These are phyloP conservation scores for Cyphomyrus discorhynchus DNA, from an alignment of 2,113 vertebrate species.

Conservation along the genomic window DNA sequence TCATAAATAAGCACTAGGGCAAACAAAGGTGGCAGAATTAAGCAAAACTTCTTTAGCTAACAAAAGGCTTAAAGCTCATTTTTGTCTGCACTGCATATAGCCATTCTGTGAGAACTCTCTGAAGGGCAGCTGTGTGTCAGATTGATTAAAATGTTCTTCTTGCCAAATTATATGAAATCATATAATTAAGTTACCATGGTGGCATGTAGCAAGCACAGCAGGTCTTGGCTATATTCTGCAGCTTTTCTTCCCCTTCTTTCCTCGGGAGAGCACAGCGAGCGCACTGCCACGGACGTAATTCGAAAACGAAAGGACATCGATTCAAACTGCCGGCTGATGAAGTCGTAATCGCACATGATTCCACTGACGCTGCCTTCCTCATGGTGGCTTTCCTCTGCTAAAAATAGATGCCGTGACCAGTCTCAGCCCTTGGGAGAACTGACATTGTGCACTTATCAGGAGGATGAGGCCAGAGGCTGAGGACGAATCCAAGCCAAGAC, in stretches of 20 bases:
- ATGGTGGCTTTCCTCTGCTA: not conserved
- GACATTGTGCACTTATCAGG: not conserved
- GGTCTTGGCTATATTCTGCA: not conserved
- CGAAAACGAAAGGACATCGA: not conserved
- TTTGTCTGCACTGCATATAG: not conserved
- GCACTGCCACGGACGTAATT: not conserved
- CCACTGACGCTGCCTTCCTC: not conserved
- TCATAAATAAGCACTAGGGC: not conserved
- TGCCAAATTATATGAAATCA: not conserved
- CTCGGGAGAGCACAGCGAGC: not conserved
- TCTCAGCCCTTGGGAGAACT: not conserved
- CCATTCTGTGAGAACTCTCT: not conserved
- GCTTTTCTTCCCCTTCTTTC: not conserved
- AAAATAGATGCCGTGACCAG: not conserved
- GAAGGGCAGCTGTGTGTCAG: not conserved
- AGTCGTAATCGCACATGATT: constrained; percentile 4
- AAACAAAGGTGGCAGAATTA: not conserved
- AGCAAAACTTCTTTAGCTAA: not conserved
- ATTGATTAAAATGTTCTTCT: not conserved
- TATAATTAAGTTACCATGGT: not conserved
- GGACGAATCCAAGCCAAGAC: not conserved
- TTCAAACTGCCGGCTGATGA: not conserved
- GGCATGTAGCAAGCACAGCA: not conserved
- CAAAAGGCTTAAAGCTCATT: not conserved
- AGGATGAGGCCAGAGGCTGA: not conserved